These are phyloP conservation scores for Ploceus nigricollis DNA, from an alignment of 2,113 vertebrate genomes.

Conservation along the genomic window DNA sequence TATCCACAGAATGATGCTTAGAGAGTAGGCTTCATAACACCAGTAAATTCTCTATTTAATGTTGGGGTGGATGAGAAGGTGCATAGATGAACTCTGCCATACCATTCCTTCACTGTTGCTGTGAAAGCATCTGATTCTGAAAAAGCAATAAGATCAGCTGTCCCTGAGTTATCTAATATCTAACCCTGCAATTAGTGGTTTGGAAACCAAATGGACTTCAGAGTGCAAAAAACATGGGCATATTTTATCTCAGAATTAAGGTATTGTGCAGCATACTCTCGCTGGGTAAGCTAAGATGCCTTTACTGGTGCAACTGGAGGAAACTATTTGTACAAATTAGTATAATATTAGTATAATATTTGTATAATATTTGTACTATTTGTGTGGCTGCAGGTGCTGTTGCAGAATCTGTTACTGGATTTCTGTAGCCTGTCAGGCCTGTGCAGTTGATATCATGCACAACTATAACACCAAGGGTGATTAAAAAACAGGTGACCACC, in stretches of 20 bases:
- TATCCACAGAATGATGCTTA: background rate
- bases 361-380: background rate
- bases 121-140: background rate
- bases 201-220: background rate
- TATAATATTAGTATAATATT: no score
- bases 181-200: background rate
- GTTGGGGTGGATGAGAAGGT: background rate
- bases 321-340: background rate
- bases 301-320: background rate
- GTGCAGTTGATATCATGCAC: background rate
- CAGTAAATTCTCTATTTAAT: background rate
- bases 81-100: background rate
- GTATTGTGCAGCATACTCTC: background rate
- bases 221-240: background rate
- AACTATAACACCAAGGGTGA: slow-evolving; percentile 23
- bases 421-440: background rate
- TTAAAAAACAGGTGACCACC: slow-evolving; percentile 59
- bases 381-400: background rate
- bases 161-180: background rate
- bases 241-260: background rate
- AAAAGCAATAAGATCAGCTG: background rate
- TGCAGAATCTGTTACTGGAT: background rate
- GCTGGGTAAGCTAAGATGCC: background rate
- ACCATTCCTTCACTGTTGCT: background rate
- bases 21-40: background rate